phyloP scores from a whole-genome alignment of 1,140 invertebrate genomes.

The Conopomorpha cramerella region DNA sequence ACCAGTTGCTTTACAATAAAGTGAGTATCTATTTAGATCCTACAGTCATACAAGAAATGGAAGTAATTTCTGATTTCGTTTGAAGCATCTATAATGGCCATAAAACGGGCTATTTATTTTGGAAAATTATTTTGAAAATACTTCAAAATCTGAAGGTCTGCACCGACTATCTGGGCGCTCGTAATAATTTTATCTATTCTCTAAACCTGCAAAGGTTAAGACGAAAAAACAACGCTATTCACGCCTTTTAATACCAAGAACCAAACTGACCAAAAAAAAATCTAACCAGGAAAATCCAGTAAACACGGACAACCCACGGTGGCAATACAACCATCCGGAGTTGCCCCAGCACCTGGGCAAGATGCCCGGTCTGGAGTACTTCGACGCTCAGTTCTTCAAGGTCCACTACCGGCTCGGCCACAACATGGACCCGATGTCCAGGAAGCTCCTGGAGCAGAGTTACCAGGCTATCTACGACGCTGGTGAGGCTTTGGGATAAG shows the following conservation, averaged over 20 bases:
- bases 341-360: constrained; percentile 9
- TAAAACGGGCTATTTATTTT: no score
- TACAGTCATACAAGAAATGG: background rate
- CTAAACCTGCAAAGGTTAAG: no score
- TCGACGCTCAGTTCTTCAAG: constrained; percentile 50
- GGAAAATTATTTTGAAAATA: background rate
- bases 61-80: background rate
- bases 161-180: no score
- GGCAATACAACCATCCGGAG: constrained; percentile 12
- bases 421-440: constrained; percentile 47
- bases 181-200: background rate
- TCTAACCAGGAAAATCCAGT: constrained; percentile 10
- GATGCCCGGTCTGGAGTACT: constrained; percentile 12
- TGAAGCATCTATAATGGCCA: no score
- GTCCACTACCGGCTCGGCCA: constrained; percentile 34
- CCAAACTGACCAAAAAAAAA: background rate
- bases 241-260: background rate
- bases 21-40: constrained; percentile 5
- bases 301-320: constrained; percentile 4
- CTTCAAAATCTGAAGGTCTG: no score
- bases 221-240: background rate
- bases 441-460: constrained; percentile 38
- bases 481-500: no score
- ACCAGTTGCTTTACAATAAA: constrained; percentile 22
- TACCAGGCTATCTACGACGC: constrained; percentile 47